Base-by-base conservation (phyloP, 2,113 vertebrate species). In the Fregata magnificens region DNA sequence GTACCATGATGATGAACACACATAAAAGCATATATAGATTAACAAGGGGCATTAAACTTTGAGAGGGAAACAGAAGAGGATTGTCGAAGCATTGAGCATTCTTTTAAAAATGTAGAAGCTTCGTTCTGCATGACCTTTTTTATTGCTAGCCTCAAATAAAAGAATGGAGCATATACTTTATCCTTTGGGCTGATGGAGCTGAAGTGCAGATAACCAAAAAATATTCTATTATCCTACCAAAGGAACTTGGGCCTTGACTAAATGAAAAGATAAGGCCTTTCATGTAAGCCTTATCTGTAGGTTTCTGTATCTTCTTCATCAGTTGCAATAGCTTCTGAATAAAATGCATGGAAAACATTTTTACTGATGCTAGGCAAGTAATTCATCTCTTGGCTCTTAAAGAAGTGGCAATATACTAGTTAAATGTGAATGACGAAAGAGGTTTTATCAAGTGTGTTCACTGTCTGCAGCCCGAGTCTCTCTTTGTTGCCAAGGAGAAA, bases 211-310 rank as follows among this genome's bases (percentile, higher is more conserved):
- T 93, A 95, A 88, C 40, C 3, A 66, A 80, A 69, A 65, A 38
- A 40, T 24, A 45, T 62, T 92, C 47, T 71, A 3, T 92, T 95
- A 63, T 71, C 17, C 22, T 78, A 69, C 88, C 72, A 49, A 78
- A 79, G 76, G 52, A 72, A 53, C 86, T 59, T 88, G 28, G 34
- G n/a, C 56, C 25, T 87, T 69, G 77, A 78, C 80, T 91, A 53
- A 94, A 91, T 86, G 67, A 79, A 95, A 88, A 92, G 85, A 88
- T 92, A 94, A 92, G 44, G 69, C 65, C 44, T 95, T 86, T 92
- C 61, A 78, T 93, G 28, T 78, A 14, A 79, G 72, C 34, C 11
- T 91, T 92, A 88, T 97, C 88, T 82, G 29, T 83, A 74, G 22
- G 19, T 88, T 77, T 91, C 80, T 69, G 2, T 92, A 94, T 95